These are phyloP conservation scores for Anoura caudifer DNA, from an alignment of 2,113 vertebrate species.

Conservation along the genomic window DNA sequence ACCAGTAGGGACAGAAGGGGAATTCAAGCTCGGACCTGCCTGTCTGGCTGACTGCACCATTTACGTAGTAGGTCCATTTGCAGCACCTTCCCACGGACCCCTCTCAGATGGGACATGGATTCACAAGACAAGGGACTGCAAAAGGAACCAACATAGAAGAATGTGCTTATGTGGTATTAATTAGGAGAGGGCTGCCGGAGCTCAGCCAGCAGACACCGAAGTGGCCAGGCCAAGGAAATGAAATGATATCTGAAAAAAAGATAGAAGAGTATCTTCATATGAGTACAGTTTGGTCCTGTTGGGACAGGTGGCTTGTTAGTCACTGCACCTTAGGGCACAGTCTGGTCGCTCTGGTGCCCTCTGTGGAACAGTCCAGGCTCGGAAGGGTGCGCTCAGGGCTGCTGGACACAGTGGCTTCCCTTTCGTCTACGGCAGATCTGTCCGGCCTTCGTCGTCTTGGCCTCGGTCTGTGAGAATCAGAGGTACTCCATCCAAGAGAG, in stretches of 20 bases:
- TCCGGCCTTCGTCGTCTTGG: neutral
- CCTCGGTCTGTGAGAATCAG: neutral
- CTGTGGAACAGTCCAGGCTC: neutral
- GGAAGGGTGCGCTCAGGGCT: neutral
- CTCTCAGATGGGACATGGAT: neutral
- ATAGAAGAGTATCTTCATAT: neutral
- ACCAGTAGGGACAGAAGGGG: neutral
- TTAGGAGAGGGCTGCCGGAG: slow-evolving; percentile 42
- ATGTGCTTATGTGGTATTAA: slow-evolving; percentile 22
- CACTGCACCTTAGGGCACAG: neutral
- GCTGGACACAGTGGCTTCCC: neutral
- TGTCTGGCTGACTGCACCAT: too few species aligned
- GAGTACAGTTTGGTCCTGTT: slow-evolving; percentile 18
- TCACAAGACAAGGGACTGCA: neutral
- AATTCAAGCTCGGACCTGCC: neutral
- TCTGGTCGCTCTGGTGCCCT: neutral
- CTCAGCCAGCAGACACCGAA: slow-evolving; percentile 11
- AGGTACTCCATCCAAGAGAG: neutral
- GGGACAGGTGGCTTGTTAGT: neutral
- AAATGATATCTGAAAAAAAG: slow-evolving; percentile 38
- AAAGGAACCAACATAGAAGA: neutral
- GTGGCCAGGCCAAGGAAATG: slow-evolving; percentile 40
- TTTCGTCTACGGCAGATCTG: neutral
- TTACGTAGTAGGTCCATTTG: neutral
- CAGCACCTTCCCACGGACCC: neutral